Evolutionary conservation across 2,113 vertebrate species (phyloP), one percentile per base, ranked within the genome.

Genomic region (Carettochelys insculpta): DNA sequence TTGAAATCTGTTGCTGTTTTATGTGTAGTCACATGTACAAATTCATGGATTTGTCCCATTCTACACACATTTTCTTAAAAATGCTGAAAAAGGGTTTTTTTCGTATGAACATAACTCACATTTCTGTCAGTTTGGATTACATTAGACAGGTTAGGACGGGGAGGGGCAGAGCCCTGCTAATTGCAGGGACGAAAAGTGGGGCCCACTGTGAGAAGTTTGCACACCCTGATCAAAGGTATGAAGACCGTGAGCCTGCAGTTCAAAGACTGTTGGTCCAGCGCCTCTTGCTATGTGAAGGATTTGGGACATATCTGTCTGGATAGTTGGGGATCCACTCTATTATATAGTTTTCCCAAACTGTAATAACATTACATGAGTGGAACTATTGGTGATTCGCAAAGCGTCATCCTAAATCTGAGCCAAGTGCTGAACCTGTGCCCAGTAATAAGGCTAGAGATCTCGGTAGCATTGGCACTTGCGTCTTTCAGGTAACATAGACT

Each of bases 311-410:
- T 43, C 2, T 4, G 34, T 3, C 41, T 2, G 13, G 1, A n/a
- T 61, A 14, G 1, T 45, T 2, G 73, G 24, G 1, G 0, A 9
- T 1, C 71, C 17, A 0, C 1, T 13, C 77, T 34, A 53, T 10
- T 77, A n/a, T n/a, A n/a, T n/a, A n/a, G 4, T 1, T 29, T 82
- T 0, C 86, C 45, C 90, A 13, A 48, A 4, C n/a, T 2, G 14
- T 0, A 56, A 3, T 56, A 3, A 38, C 1, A 25, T 73, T 25
- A 27, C 45, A 43, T 14, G 71, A 73, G 41, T 27, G 71, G 41
- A 73, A 25, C 20, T 41, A 38, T 25, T 24, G 20, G n/a, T 38
- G 68, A 12, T 25, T 41, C 38, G 58, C 58, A 61, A 31, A 13
- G 19, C 31, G n/a, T n/a, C n/a, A n/a, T 61, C 14, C 27, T 54